Base-by-base conservation (phyloP, 92 coral and sea anemone species). In the Epizoanthus illoricatus region DNA sequence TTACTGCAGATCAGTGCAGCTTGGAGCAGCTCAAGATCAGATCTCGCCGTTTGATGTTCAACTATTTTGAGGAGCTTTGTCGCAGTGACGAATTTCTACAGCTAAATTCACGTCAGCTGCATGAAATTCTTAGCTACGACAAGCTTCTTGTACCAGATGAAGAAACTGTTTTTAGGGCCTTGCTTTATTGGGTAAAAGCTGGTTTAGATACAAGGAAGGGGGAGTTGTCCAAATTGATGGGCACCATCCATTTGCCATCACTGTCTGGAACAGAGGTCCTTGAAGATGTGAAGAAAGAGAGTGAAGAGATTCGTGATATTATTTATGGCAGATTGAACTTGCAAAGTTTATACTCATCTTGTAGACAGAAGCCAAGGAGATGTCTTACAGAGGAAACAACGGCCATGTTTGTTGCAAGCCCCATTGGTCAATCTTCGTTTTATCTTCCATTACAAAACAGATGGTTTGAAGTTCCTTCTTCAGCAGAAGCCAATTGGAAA, bases 51-150 rank as follows among this genome's bases (percentile, higher is more conserved):
- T 6, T 75, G 0, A 36, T 75, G 39, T 75, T 59, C 59, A 66
- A 75, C 23, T 3, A 59, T 11, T 75, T 75, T 75, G 80, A 75
- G 24, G 17, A 75, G 61, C 67, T 75, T 75, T 36, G 61, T 75
- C 28, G 67, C 68, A 36, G 80, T 33, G 80, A 75, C 59, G 61
- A 57, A 28, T 59, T 75, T 47, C 59, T 71, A 6, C 76, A 18
- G 76, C 60, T 71, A 13, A 57, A 71, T 15, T 12, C 59, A 49
- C 1, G 17, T 7, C 76, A 43, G 17, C 33, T 71, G 47, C 7
- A 11, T 3, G 76, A 71, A 71, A 71, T 71, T 47, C 60, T 71
- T 71, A 15, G 56, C 59, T 43, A 57, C 5, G 58, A 71, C 56
- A 45, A 43, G 60, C 24, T 71, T 39, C 47, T 71, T 47, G 76